A percentile compares a stretch with the other conserved stretches of the same genome.
These are phyloP conservation scores for Eupristina koningsbergeri DNA, from an alignment of 1,140 invertebrate species.

Conservation along the genomic window DNA sequence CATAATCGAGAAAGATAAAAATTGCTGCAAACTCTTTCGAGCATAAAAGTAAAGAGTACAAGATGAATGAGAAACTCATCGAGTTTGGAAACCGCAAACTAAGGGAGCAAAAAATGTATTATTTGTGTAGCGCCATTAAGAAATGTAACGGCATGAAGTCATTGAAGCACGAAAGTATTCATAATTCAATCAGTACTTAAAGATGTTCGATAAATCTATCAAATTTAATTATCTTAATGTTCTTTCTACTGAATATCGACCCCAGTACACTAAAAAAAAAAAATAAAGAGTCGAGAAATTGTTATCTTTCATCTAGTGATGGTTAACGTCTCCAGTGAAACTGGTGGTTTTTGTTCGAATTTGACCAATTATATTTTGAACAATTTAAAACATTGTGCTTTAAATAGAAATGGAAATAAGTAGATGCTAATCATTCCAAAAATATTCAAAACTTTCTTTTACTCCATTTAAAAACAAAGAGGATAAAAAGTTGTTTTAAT, in stretches of 20 bases:
- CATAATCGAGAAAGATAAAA: background rate
- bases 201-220: background rate
- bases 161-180: background rate
- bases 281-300: conserved; percentile 37
- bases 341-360: too few species aligned
- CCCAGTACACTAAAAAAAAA: too few species aligned
- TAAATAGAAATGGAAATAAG: too few species aligned
- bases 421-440: too few species aligned
- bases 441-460: too few species aligned
- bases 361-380: too few species aligned
- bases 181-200: background rate
- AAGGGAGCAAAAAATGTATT: background rate
- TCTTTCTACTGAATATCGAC: background rate
- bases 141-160: background rate
- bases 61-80: background rate
- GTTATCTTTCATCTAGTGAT: conserved; percentile 28
- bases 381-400: too few species aligned
- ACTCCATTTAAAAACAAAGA: too few species aligned
- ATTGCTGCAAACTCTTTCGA: background rate
- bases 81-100: background rate
- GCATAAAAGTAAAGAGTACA: background rate
- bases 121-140: background rate
- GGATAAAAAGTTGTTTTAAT: too few species aligned
- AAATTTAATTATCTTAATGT: background rate
- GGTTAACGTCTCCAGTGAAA: background rate